Conservation (phyloP, 53 echinoderm and acorn worm genomes). For the Henricia sp. region DNA sequence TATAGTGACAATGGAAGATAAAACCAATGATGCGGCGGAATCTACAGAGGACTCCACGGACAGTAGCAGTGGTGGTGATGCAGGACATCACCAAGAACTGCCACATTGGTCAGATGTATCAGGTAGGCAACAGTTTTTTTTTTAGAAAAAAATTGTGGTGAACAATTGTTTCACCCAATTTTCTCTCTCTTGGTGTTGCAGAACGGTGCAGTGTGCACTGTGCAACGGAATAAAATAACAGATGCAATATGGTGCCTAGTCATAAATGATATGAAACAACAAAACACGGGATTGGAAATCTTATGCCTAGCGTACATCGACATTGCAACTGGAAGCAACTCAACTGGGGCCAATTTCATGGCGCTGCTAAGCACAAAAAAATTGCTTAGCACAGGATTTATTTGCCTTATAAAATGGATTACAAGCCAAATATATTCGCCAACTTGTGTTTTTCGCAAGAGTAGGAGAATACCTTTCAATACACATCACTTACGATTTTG, state of each 20-base stretch:
- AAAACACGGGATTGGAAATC: no score
- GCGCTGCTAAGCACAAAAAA: no score
- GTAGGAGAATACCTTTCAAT: no score
- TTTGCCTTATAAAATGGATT: no score
- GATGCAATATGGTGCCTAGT: not conserved
- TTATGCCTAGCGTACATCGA: no score
- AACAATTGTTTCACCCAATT: not conserved
- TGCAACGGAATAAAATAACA: not conserved
- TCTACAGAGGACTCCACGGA: not conserved
- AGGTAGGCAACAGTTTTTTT: conserved; percentile 14
- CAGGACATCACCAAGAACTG: not conserved
- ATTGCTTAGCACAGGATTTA: no score
- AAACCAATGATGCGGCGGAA: not conserved
- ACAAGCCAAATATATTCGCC: no score
- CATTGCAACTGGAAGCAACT: no score
- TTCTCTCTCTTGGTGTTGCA: not conserved
- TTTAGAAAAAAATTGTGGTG: not conserved
- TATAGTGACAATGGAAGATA: not conserved
- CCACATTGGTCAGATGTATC: conserved; percentile 21
- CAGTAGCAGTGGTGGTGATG: conserved; percentile 17
- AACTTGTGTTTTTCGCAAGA: no score
- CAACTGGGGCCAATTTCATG: no score
- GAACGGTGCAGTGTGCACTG: not conserved
- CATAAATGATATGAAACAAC: no score
- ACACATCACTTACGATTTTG: no score